Percentiles rank a stretch among this genome's conserved stretches.
Evolutionary conservation across 2,888 invertebrate genomes (phyloP).

Genomic region (Elaeidobius kamerunicus): DNA sequence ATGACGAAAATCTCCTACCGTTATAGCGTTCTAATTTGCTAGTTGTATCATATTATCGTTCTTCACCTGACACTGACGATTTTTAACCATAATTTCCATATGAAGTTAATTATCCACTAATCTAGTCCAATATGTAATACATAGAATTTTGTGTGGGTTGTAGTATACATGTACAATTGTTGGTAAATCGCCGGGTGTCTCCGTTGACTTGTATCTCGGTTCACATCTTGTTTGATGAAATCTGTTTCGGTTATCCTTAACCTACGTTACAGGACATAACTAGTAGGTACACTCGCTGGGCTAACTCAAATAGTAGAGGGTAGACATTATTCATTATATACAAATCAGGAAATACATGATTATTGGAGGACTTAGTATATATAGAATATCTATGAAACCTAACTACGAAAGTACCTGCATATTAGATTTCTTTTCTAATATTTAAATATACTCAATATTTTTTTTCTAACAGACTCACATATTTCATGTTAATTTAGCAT

Average conservation of each 20-base stretch:
- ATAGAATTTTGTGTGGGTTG: conserved; percentile 57
- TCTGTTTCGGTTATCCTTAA: conserved; percentile 43
- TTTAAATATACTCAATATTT: no score
- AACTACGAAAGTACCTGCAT: no score
- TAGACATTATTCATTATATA: conserved; percentile 1
- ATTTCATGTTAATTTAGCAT: no score
- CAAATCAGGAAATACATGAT: not conserved
- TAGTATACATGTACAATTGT: conserved; percentile 58
- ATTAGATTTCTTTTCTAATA: no score
- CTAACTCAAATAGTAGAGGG: conserved; percentile 17
- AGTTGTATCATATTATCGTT: conserved; percentile 49
- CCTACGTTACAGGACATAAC: conserved; percentile 46
- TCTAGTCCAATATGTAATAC: conserved; percentile 54
- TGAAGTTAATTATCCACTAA: conserved; percentile 50
- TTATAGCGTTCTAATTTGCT: conserved; percentile 53
- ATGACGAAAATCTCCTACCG: conserved; percentile 56
- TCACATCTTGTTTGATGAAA: conserved; percentile 40
- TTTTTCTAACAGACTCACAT: no score
- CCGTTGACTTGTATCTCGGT: conserved; percentile 42
- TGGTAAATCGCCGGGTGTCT: conserved; percentile 52
- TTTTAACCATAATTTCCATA: conserved; percentile 46
- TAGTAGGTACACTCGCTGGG: conserved; percentile 37
- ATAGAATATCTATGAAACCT: not conserved
- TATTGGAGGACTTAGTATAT: not conserved
- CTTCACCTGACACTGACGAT: conserved; percentile 52